These are phyloP conservation scores for Staurois parvus DNA, from an alignment of 2,797 vertebrate genomes.

Conservation along the genomic window DNA sequence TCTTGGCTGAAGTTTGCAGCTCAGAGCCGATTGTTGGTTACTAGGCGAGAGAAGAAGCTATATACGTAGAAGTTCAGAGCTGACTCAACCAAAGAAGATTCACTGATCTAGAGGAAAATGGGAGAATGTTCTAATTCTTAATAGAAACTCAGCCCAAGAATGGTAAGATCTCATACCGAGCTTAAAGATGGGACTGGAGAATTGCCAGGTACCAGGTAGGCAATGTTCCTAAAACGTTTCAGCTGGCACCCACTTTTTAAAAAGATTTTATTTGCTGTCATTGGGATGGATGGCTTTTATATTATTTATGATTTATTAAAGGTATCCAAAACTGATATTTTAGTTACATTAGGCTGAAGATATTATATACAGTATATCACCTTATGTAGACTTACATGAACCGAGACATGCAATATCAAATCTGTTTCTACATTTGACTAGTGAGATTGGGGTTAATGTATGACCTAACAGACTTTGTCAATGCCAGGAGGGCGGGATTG, in stretches of 20 bases:
- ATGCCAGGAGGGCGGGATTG: not conserved
- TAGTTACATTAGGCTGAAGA: not conserved
- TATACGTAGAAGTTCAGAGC: conserved; percentile 1
- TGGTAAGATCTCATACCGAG: not conserved
- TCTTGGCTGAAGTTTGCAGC: conserved; percentile 33
- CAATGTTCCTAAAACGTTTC: not conserved
- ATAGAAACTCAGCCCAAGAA: not conserved
- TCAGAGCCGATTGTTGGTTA: conserved; percentile 37
- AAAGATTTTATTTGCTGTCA: too few relatives aligned
- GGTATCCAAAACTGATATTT: too few relatives aligned
- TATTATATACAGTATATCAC: not conserved
- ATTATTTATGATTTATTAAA: too few relatives aligned
- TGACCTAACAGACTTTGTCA: too few relatives aligned
- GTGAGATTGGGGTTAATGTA: too few relatives aligned
- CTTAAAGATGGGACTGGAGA: not conserved
- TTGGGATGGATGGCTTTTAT: too few relatives aligned
- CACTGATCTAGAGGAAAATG: not conserved
- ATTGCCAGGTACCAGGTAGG: not conserved
- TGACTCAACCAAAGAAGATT: not conserved
- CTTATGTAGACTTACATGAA: not conserved
- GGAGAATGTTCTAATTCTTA: not conserved
- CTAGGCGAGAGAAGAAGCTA: conserved; percentile 31
- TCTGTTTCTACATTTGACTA: too few relatives aligned
- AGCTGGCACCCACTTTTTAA: too few relatives aligned
- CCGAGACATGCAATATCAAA: too few relatives aligned